phyloP scores from a whole-genome alignment of 2,113 vertebrate species.

The Sorex araneus region DNA sequence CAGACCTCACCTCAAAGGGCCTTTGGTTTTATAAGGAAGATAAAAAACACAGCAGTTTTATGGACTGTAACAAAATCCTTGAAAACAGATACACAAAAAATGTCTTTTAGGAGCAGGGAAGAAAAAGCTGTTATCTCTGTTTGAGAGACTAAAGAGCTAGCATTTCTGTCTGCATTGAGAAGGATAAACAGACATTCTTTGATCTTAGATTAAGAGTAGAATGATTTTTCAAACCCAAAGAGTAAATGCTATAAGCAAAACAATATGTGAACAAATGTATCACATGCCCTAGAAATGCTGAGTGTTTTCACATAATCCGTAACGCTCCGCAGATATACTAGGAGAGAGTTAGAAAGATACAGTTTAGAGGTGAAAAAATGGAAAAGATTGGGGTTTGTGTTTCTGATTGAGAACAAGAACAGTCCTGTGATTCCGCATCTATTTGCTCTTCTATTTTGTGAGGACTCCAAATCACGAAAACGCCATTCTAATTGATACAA shows the following conservation, averaged over 20 bases:
- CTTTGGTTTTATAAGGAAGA: not conserved
- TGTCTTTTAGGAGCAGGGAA: not conserved
- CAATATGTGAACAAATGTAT: not conserved
- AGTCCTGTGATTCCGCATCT: not conserved
- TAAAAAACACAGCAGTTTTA: not conserved
- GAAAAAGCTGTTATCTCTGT: not conserved
- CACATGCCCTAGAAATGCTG: not conserved
- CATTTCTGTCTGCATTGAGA: not conserved
- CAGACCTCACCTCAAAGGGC: not conserved
- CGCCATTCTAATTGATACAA: not conserved
- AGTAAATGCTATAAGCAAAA: constrained; percentile 14
- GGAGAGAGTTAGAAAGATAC: not conserved
- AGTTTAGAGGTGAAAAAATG: not conserved
- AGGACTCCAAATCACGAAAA: constrained; percentile 9
- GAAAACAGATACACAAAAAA: not conserved
- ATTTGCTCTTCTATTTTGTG: not conserved
- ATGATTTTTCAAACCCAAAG: not conserved
- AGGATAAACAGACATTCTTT: constrained; percentile 10
- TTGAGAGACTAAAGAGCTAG: not conserved
- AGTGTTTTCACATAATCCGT: not conserved
- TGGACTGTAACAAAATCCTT: not conserved
- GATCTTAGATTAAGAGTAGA: not conserved
- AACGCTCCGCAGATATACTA: not conserved
- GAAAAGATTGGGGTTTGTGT: not conserved
- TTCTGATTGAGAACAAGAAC: not conserved